Conservation (phyloP, 2,888 invertebrate genomes). For the Galeopsomyia nigrocyanea region DNA sequence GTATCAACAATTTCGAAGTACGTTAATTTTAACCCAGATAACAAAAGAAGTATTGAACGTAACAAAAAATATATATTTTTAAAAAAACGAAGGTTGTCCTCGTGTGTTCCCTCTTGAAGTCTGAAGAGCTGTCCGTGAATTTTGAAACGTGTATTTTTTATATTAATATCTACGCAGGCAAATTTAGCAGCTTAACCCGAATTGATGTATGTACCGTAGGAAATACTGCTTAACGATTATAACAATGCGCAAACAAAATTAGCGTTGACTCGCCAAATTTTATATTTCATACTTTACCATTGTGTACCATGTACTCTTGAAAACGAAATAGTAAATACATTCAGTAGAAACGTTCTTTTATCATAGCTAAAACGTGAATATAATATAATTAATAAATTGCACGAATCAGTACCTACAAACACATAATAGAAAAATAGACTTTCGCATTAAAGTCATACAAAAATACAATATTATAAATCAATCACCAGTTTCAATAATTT, state of each 20-base stretch:
- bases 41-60: not conserved
- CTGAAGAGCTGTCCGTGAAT: slow-evolving; percentile 18
- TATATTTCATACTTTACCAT: slow-evolving; percentile 61
- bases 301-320: slow-evolving; percentile 44
- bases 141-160: slow-evolving; percentile 44
- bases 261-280: slow-evolving; percentile 52
- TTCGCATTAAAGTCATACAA: too few species aligned
- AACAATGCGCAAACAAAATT: slow-evolving; percentile 47
- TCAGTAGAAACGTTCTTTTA: slow-evolving; percentile 32
- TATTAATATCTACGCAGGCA: slow-evolving; percentile 39
- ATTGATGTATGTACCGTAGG: slow-evolving; percentile 36
- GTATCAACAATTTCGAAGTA: too few species aligned
- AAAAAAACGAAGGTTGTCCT: slow-evolving; percentile 29
- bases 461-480: too few species aligned
- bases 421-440: not conserved
- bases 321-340: slow-evolving; percentile 25
- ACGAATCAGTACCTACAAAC: slow-evolving; percentile 45
- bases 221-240: slow-evolving; percentile 36
- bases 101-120: slow-evolving; percentile 17
- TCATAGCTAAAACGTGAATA: not conserved
- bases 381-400: slow-evolving; percentile 17
- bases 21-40: not conserved
- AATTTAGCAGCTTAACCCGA: slow-evolving; percentile 48
- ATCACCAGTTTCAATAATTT: too few species aligned
- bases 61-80: slow-evolving; percentile 30